These are phyloP conservation scores for Xanthia icteritia DNA, from an alignment of 2,888 invertebrate genomes.

Conservation along the genomic window DNA sequence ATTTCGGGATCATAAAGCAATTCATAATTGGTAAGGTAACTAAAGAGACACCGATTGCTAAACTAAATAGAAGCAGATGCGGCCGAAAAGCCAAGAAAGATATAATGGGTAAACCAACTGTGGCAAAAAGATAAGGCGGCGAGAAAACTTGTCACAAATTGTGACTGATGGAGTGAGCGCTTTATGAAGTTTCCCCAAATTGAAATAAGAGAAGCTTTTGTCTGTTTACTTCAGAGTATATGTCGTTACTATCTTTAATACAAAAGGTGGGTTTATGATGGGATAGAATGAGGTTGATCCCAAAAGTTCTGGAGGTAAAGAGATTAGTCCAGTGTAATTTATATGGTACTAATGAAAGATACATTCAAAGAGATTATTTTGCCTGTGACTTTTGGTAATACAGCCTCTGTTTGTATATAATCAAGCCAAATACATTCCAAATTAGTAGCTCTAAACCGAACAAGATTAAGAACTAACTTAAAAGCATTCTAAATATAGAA, in stretches of 20 bases:
- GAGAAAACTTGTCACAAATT: slow-evolving; percentile 42
- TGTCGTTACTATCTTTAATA: not conserved
- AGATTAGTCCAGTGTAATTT: not conserved
- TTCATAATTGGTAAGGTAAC: not conserved
- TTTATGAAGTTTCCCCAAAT: slow-evolving; percentile 22
- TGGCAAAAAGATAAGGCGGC: slow-evolving; percentile 42
- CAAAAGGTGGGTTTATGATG: not conserved
- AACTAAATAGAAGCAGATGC: slow-evolving; percentile 17
- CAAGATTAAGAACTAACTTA: slow-evolving; percentile 22
- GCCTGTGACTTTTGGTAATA: not conserved
- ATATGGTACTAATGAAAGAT: slow-evolving; percentile 9
- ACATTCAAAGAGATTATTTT: slow-evolving; percentile 4
- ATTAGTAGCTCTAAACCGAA: slow-evolving; percentile 9
- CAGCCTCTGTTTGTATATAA: not conserved
- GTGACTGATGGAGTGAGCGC: slow-evolving; percentile 37
- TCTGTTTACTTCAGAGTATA: slow-evolving; percentile 4
- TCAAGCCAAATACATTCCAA: not conserved
- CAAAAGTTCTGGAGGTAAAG: not conserved
- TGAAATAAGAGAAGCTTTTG: slow-evolving; percentile 36
- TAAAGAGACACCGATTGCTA: slow-evolving; percentile 1
- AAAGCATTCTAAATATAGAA: slow-evolving; percentile 35
- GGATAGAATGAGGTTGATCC: not conserved
- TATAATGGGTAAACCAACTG: slow-evolving; percentile 41
- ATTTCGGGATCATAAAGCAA: not conserved
- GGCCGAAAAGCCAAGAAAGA: slow-evolving; percentile 16